Evolutionary conservation across 53 echinoderm and acorn worm species (phyloP), one percentile per base, ranked within the genome.

Genomic region (Paracentrotus lividus): DNA sequence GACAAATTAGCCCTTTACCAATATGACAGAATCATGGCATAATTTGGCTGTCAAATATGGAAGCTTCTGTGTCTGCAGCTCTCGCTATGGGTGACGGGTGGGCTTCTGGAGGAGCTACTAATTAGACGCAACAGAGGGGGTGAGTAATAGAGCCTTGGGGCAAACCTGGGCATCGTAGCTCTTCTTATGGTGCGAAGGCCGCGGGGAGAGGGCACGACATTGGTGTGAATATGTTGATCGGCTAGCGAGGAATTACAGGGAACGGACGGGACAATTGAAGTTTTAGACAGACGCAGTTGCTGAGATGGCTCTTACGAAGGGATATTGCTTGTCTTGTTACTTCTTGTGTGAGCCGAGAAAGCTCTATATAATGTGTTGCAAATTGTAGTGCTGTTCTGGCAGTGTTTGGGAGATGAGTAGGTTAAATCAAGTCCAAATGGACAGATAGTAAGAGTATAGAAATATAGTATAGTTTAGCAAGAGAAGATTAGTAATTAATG

Each of bases 121-220:
- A 89, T 89, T 89, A 89, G 89, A 32, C 24, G 64, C 89, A 61
- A 58, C 89, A 58, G 89, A 61, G 89, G 8, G n/a, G 58, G 89
- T 89, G 89, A 89, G 60, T 89, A 89, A 89, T 89, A 43, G 89
- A 26, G 89, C 89, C 89, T 40, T 64, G 64, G 89, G 89, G 89
- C 89, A 40, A n/a, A n/a, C 89, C 3, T 23, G 56, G 26, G 43
- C 38, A 64, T 24, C 12, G 43, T 45, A 64, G 61, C 89, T 34
- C 60, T 38, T 43, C 89, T 59, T 16, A 40, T 56, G 89, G 89
- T 59, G 89, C 54, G 53, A 86, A 86, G 86, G 86, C 86, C 55
- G 89, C 56, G 23, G 89, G 89, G 89, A 55, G 60, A 61, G 64
- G 65, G 40, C 86, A 13, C 27, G 86, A 64, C 64, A 43, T 55